These are phyloP conservation scores for Notechis scutatus DNA, from an alignment of 2,113 vertebrate species.

Conservation along the genomic window DNA sequence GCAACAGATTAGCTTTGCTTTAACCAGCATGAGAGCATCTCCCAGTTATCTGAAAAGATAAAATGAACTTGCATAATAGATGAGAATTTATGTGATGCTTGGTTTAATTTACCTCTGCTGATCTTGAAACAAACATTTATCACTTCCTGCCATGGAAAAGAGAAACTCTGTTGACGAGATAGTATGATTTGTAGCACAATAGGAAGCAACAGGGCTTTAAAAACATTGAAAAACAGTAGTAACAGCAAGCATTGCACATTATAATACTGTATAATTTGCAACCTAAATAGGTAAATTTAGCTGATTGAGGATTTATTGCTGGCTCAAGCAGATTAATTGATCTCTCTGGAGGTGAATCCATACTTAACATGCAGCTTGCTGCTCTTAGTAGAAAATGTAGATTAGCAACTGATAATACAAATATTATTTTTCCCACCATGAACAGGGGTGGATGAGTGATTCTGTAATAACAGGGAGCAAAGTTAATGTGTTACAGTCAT, in stretches of 20 bases:
- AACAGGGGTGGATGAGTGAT: background rate
- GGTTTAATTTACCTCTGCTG: background rate
- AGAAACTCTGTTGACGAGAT: background rate
- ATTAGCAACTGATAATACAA: conserved; percentile 16
- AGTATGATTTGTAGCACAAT: background rate
- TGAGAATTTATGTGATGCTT: background rate
- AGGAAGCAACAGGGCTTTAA: background rate
- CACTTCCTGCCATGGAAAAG: background rate
- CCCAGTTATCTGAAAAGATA: background rate
- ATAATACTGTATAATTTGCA: conserved; percentile 15
- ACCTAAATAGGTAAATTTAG: conserved; percentile 11
- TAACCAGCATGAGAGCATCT: background rate
- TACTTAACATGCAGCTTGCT: conserved; percentile 14
- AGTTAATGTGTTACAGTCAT: background rate
- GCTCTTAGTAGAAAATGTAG: conserved; percentile 12
- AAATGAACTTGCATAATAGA: background rate
- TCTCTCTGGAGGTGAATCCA: conserved; percentile 26
- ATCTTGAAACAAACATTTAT: background rate
- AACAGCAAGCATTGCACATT: conserved; percentile 16
- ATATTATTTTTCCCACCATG: background rate
- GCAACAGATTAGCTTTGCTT: background rate
- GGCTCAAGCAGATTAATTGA: background rate
- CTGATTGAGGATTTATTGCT: conserved; percentile 10
- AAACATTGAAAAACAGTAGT: conserved; percentile 2
- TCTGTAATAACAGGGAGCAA: background rate